phyloP scores from a whole-genome alignment of 2,888 invertebrate genomes.

The Macrosoma leucophasiata region DNA sequence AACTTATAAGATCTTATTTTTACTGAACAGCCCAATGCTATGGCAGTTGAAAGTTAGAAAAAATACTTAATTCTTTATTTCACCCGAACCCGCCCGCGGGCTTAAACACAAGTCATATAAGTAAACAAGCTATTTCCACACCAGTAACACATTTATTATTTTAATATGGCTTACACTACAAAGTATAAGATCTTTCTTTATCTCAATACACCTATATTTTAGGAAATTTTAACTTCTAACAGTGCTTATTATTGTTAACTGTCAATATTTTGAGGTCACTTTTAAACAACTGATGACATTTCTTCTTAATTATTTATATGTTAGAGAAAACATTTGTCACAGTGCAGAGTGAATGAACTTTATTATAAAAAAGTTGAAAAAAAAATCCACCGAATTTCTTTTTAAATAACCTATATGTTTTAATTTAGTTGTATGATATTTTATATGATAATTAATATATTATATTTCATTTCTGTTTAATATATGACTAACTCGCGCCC shows the following conservation, averaged over 20 bases:
- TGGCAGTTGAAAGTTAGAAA: too few species aligned
- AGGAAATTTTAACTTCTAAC: not conserved
- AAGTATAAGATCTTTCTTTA: not conserved
- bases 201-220: not conserved
- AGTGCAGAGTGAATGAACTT: conserved; percentile 18
- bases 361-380: conserved; percentile 23
- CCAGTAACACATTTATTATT: too few species aligned
- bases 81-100: too few species aligned
- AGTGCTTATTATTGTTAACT: conserved; percentile 9
- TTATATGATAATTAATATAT: conserved; percentile 14
- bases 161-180: not conserved
- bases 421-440: conserved; percentile 24
- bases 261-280: too few species aligned
- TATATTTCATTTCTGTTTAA: conserved; percentile 17
- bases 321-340: too few species aligned
- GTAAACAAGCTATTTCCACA: too few species aligned
- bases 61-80: too few species aligned
- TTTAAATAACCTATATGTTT: conserved; percentile 20
- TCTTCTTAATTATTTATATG: too few species aligned
- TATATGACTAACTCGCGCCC: conserved; percentile 29
- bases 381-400: conserved; percentile 42
- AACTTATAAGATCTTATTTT: too few species aligned
- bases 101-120: too few species aligned
- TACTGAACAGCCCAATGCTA: too few species aligned
- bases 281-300: too few species aligned